A percentile compares a stretch with the other conserved stretches of the same genome.
These are phyloP conservation scores for Cricetomys ansorgei DNA, from an alignment of 2,113 vertebrate species.

Conservation along the genomic window DNA sequence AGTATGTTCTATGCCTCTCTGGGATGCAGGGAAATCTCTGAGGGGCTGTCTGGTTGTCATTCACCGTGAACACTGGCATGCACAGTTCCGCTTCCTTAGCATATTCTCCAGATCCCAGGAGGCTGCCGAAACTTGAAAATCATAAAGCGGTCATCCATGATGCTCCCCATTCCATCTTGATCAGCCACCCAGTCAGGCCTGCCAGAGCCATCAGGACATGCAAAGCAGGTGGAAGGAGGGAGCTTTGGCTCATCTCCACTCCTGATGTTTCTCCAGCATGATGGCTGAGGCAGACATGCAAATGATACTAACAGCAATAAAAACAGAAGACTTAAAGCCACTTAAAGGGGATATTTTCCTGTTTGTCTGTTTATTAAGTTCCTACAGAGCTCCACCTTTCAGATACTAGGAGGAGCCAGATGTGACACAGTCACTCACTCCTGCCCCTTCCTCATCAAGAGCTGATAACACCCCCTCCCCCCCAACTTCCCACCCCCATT, in stretches of 20 bases:
- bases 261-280: background rate
- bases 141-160: background rate
- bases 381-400: background rate
- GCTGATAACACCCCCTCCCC: too few species aligned
- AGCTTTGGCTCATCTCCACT: background rate
- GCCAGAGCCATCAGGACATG: background rate
- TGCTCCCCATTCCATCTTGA: background rate
- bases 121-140: background rate
- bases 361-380: accelerated
- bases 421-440: accelerated
- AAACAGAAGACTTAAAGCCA: too few species aligned
- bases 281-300: background rate
- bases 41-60: background rate
- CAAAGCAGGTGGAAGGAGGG: background rate
- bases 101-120: background rate
- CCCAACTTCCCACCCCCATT: too few species aligned
- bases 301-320: too few species aligned
- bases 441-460: background rate
- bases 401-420: too few species aligned
- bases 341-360: background rate
- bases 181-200: background rate
- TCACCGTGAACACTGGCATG: background rate
- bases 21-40: accelerated
- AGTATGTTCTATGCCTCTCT: background rate
- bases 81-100: background rate